These are phyloP conservation scores for Danionella cerebrum DNA, from an alignment of 2,113 vertebrate genomes.

Conservation along the genomic window DNA sequence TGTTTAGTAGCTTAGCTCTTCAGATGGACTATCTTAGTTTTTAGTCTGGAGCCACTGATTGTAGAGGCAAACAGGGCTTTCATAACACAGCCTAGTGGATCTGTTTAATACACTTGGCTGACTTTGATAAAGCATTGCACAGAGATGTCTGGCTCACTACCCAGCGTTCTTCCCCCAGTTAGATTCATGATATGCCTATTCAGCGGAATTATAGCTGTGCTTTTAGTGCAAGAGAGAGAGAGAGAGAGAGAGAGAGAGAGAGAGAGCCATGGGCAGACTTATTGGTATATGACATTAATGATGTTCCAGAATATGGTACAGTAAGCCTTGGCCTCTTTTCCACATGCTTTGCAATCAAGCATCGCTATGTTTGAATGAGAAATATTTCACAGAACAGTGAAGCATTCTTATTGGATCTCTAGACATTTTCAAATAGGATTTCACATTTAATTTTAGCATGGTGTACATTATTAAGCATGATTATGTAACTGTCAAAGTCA, in stretches of 20 bases:
- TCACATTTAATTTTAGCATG: no score
- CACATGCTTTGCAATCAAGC: conserved; percentile 2
- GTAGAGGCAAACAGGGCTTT: conserved; percentile 20
- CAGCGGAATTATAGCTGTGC: conserved; percentile 42
- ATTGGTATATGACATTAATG: conserved; percentile 25
- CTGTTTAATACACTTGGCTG: conserved; percentile 40
- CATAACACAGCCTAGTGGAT: conserved; percentile 30
- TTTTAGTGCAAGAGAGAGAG: conserved; percentile 16
- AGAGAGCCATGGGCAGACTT: conserved; percentile 23
- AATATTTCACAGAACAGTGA: background rate
- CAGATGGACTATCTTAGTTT: background rate
- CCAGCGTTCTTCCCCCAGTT: conserved; percentile 24
- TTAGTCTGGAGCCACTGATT: conserved; percentile 15
- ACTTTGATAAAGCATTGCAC: conserved; percentile 46
- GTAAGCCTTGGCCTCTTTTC: background rate
- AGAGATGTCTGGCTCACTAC: conserved; percentile 31
- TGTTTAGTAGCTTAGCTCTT: background rate
- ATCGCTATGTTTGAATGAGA: background rate
- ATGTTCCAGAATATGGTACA: conserved; percentile 12
- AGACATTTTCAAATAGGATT: background rate
- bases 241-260: background rate
- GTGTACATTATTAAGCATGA: no score
- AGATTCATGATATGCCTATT: conserved; percentile 50
- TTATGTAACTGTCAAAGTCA: no score
- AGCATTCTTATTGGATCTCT: background rate